phyloP scores from a whole-genome alignment of 2,113 vertebrate species.

The Clarias gariepinus region DNA sequence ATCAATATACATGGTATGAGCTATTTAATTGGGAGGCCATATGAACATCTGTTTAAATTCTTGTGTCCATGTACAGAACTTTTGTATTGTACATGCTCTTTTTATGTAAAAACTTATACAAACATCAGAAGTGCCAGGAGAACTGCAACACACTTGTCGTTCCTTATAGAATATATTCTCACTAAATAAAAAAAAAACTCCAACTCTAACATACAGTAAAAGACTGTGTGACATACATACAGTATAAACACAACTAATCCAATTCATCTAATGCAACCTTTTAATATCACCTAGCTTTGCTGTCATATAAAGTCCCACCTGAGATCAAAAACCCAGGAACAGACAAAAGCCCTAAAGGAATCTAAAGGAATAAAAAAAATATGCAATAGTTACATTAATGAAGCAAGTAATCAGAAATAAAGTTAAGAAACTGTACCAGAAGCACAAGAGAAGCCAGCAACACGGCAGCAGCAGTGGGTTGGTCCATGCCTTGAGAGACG shows the following conservation, averaged over 20 bases:
- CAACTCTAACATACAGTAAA: neutral
- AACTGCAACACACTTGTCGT: neutral
- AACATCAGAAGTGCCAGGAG: neutral
- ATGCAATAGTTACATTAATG: neutral
- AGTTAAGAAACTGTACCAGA: slow-evolving; percentile 64
- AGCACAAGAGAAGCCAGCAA: slow-evolving; percentile 67
- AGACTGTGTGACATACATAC: slow-evolving; percentile 3
- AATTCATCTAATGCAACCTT: slow-evolving; percentile 32
- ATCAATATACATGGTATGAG: slow-evolving; percentile 64
- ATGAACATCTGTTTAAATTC: slow-evolving; percentile 73
- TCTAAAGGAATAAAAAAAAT: neutral
- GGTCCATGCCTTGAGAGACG: slow-evolving; percentile 63
- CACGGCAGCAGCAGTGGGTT: slow-evolving; percentile 53
- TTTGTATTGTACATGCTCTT: neutral
- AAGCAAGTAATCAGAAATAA: slow-evolving; percentile 21
- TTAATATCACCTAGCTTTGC: slow-evolving; percentile 9
- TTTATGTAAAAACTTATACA: neutral
- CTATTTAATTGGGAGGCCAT: slow-evolving; percentile 66
- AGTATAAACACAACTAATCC: slow-evolving; percentile 20
- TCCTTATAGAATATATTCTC: neutral
- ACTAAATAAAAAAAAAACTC: slow-evolving; percentile 23
- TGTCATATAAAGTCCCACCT: neutral
- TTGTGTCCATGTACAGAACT: slow-evolving; percentile 51
- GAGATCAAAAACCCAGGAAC: neutral
- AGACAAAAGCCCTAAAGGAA: neutral